Base-by-base conservation (phyloP, 2,888 invertebrate genomes). In the Sarcophaga caerulescens region DNA sequence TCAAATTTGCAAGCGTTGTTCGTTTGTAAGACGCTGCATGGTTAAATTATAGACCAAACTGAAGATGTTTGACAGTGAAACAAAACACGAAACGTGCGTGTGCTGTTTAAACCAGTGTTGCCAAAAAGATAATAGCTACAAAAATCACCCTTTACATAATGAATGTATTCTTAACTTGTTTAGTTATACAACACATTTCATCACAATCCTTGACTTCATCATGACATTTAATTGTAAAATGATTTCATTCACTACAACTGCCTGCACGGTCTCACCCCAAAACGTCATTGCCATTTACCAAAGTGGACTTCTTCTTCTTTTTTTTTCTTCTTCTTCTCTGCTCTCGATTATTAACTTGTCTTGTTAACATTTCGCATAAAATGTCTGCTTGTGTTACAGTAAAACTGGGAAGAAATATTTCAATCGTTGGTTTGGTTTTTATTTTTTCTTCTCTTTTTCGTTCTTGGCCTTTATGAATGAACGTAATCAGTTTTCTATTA, bases 331-430 rank as follows among this genome's bases (percentile, higher is more conserved):
- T 35, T 74, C 62, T 62, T 69, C 60, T 59, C 44, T 35, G 44
- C n/a, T 47, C 60, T 68, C 69, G 52, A 52, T 82, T 71, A 77
- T 82, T 52, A 35, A 17, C 52, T 17, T 71, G 77, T 77, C 82
- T 82, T 77, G 82, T 82, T 82, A 82, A 77, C 82, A 82, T 82
- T 77, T 52, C 17, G 1, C 66, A 77, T 82, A 25, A 66, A 73
- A 77, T 60, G 82, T 73, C 82, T 77, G 35, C 71, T 82, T 82
- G 52, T 14, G 17, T 52, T 17, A 12, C 0, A 4, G 17, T 4
- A 73, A 71, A 73, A 12, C 47, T 35, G 1, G 47, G 71, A 73
- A 77, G 66, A 76, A 59, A 76, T 76, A 63, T 65, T 76, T n/a
- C n/a, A 59, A 59, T 65, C 11, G 23, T 59, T 59, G n/a, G n/a